Evolutionary conservation across 2,888 invertebrate species (phyloP).

Genomic region (Pasiphila rectangulata): DNA sequence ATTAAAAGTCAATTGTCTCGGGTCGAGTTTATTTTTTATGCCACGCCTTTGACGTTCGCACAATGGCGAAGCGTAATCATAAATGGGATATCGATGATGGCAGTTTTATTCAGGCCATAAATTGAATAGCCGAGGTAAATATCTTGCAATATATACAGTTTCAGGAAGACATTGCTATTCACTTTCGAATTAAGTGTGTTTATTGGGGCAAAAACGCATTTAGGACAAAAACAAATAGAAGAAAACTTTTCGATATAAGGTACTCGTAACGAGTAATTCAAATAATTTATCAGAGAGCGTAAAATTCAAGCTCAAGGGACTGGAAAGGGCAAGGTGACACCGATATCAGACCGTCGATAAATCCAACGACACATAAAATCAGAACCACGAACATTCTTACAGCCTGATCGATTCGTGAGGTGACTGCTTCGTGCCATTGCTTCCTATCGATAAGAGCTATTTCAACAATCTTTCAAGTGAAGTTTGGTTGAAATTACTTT

Average conservation of each 20-base stretch:
- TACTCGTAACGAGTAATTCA: neutral
- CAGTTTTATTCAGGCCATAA: constrained; percentile 25
- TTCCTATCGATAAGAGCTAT: too few relatives aligned
- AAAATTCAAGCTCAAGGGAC: neutral
- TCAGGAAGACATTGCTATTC: neutral
- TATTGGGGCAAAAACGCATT: too few relatives aligned
- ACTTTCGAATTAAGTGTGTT: too few relatives aligned
- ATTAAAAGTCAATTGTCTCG: constrained; percentile 23
- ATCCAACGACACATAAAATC: constrained; percentile 12
- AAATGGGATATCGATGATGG: constrained; percentile 28
- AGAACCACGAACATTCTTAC: constrained; percentile 8
- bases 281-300: neutral
- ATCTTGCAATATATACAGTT: neutral
- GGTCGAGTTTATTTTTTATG: constrained; percentile 18
- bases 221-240: too few relatives aligned
- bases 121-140: constrained; percentile 8
- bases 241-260: too few relatives aligned
- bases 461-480: too few relatives aligned
- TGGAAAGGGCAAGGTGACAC: constrained; percentile 11
- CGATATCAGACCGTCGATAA: constrained; percentile 7
- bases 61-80: constrained; percentile 29
- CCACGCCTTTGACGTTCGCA: constrained; percentile 21
- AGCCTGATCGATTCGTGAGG: constrained; percentile 10
- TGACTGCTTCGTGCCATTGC: constrained; percentile 8
- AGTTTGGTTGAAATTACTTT: too few relatives aligned